A percentile compares a stretch with the other conserved stretches of the same genome.
phyloP scores from a whole-genome alignment of 2,797 vertebrate genomes.

The Bovichtus variegatus region DNA sequence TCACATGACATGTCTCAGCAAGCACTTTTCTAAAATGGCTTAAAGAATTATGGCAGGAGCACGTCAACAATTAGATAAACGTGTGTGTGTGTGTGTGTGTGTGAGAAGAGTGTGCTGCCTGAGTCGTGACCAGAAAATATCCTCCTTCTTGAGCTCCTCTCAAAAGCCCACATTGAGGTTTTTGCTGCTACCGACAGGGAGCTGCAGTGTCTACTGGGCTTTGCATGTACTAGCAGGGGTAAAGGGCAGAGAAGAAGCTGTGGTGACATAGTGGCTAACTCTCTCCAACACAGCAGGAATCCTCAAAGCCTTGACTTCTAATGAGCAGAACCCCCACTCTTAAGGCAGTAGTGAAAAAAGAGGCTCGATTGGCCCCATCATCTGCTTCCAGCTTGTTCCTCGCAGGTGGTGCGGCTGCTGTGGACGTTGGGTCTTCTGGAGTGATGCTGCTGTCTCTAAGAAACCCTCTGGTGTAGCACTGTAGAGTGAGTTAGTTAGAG shows the following conservation, averaged over 20 bases:
- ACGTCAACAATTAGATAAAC: conserved; percentile 21
- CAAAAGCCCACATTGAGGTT: conserved; percentile 62
- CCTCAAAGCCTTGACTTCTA: conserved; percentile 22
- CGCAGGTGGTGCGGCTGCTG: conserved; percentile 30
- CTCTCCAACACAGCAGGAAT: conserved; percentile 25
- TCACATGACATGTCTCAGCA: conserved; percentile 38
- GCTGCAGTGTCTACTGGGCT: conserved; percentile 21
- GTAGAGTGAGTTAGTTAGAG: not conserved
- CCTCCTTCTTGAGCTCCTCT: conserved; percentile 53
- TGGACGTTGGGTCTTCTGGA: conserved; percentile 12
- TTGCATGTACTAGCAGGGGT: conserved; percentile 9
- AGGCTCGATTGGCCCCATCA: conserved; percentile 35
- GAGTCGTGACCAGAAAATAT: conserved; percentile 75
- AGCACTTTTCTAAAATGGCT: conserved; percentile 31
- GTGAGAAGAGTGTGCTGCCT: conserved; percentile 10
- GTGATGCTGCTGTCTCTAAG: not conserved
- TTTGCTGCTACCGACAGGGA: conserved; percentile 36
- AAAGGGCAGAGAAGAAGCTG: conserved; percentile 1
- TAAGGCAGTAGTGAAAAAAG: conserved; percentile 4
- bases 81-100: conserved; percentile 4
- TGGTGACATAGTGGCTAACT: not conserved
- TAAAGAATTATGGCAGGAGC: conserved; percentile 36
- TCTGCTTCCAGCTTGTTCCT: conserved; percentile 23
- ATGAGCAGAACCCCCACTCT: conserved; percentile 1
- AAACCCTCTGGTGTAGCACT: conserved; percentile 13